These are phyloP conservation scores for Caenorhabditis sp. DNA, from an alignment of 2,888 invertebrate genomes.

Conservation along the genomic window DNA sequence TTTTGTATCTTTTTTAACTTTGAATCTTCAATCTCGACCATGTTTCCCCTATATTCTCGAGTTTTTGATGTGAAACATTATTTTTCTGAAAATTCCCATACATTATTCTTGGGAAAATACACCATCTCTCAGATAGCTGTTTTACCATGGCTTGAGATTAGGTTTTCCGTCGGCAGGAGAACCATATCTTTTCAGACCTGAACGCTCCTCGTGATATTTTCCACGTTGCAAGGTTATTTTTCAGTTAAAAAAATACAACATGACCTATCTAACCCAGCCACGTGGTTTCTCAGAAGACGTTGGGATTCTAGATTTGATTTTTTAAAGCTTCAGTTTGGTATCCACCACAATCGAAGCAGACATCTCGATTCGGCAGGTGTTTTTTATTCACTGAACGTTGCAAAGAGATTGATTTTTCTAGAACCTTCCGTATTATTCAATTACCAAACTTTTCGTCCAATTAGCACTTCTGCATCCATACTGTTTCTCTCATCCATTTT, in stretches of 20 bases:
- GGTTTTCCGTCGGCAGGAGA: too few species aligned
- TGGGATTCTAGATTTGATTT: background rate
- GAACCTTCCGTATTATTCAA: constrained; percentile 8
- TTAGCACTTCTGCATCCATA: constrained; percentile 25
- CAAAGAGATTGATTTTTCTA: background rate
- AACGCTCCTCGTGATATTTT: background rate
- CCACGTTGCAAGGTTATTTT: background rate
- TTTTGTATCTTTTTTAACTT: too few species aligned
- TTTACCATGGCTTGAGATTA: too few species aligned
- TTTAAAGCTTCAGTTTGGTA: background rate
- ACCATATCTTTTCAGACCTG: background rate
- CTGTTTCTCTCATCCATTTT: constrained; percentile 18
- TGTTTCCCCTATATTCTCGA: too few species aligned
- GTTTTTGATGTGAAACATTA: too few species aligned
- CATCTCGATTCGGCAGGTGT: background rate
- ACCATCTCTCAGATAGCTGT: too few species aligned
- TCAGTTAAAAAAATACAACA: background rate
- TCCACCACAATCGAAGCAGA: too few species aligned
- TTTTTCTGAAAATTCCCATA: too few species aligned
- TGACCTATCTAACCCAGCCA: background rate
- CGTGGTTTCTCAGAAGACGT: background rate
- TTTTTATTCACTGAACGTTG: background rate
- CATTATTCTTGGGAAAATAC: too few species aligned
- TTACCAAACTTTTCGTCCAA: constrained; percentile 25
- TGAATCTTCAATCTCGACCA: too few species aligned